Evolutionary conservation across 1,140 invertebrate genomes (phyloP).

Genomic region (Battus philenor): DNA sequence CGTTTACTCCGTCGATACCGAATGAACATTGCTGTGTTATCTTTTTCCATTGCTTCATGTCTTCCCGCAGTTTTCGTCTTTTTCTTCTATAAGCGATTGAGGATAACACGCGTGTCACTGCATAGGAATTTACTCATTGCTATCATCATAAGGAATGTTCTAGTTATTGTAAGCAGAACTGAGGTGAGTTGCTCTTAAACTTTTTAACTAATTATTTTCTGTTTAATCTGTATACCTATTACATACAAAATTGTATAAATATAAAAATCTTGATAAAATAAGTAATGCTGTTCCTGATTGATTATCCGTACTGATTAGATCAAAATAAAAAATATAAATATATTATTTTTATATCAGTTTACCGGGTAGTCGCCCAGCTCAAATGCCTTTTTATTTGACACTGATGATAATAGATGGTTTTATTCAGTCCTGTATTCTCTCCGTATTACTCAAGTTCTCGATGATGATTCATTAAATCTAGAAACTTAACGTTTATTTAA

Average conservation of each 20-base stretch:
- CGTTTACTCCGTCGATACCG: slow-evolving; percentile 64
- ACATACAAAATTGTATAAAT: not conserved
- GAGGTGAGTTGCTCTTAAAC: slow-evolving; percentile 40
- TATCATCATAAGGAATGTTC: slow-evolving; percentile 73
- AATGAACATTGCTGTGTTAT: slow-evolving; percentile 68
- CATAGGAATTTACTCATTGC: slow-evolving; percentile 77
- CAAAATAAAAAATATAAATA: too few species aligned
- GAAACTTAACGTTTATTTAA: too few species aligned
- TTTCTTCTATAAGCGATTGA: slow-evolving; percentile 67
- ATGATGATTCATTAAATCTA: too few species aligned
- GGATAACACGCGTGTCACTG: slow-evolving; percentile 69
- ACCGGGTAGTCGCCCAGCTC: too few species aligned
- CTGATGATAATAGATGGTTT: too few species aligned
- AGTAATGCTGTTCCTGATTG: too few species aligned
- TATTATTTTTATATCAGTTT: too few species aligned
- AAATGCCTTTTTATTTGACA: too few species aligned
- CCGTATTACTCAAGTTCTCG: too few species aligned
- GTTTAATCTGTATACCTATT: not conserved
- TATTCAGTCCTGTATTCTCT: too few species aligned
- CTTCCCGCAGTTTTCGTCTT: slow-evolving; percentile 77
- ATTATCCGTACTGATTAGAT: too few species aligned
- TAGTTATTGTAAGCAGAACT: slow-evolving; percentile 74
- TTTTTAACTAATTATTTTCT: slow-evolving; percentile 10
- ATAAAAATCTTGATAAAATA: not conserved
- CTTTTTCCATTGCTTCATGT: slow-evolving; percentile 62